Conservation (phyloP, 2,797 vertebrate genomes). For the Lophotriccus pileatus region DNA sequence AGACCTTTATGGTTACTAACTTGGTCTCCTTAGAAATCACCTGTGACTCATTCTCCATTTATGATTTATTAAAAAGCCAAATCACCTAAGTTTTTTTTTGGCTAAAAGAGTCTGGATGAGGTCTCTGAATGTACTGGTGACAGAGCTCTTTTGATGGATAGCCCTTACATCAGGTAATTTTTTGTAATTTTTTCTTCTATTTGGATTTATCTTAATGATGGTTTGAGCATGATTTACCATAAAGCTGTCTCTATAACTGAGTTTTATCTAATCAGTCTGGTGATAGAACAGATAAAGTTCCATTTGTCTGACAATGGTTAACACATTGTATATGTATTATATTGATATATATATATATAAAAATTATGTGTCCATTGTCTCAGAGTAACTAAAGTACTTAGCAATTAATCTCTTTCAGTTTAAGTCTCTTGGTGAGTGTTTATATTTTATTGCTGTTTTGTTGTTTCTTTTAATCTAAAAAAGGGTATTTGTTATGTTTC, state of each 20-base stretch:
- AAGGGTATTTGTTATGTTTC: not conserved
- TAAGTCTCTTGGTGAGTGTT: not conserved
- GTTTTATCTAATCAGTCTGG: not conserved
- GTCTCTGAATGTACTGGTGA: not conserved
- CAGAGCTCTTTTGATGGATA: not conserved
- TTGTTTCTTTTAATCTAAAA: not conserved
- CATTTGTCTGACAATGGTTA: not conserved
- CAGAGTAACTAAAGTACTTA: not conserved
- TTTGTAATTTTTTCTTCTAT: not conserved
- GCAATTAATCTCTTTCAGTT: not conserved
- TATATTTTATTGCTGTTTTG: not conserved
- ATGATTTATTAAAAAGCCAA: not conserved
- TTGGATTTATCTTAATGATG: not conserved
- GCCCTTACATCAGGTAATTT: not conserved
- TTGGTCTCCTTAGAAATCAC: slow-evolving; percentile 10
- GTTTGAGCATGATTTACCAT: not conserved
- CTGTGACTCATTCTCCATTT: not conserved
- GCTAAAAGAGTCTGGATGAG: not conserved
- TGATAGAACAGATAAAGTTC: not conserved
- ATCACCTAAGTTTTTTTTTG: not conserved
- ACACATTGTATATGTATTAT: not conserved
- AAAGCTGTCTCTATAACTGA: not conserved
- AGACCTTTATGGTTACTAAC: not conserved
- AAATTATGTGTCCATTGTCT: not conserved
- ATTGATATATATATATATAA: not conserved